phyloP scores from a whole-genome alignment of 2,113 vertebrate genomes.

The Anoura caudifer region DNA sequence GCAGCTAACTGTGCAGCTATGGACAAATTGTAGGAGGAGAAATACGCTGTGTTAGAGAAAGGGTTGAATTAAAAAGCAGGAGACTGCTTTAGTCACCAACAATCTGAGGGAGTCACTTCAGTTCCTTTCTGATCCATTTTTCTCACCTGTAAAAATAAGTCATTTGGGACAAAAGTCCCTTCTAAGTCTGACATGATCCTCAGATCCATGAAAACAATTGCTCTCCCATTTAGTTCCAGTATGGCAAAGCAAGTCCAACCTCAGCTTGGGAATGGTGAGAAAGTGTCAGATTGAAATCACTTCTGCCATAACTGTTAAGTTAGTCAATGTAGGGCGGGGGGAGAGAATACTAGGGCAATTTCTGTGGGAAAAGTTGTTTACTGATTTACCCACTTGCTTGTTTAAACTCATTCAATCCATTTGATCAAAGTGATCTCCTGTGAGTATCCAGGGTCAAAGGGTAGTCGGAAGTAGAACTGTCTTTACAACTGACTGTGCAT shows the following conservation, averaged over 20 bases:
- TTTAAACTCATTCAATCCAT: conserved; percentile 37
- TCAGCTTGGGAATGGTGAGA: background rate
- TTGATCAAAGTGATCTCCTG: conserved; percentile 21
- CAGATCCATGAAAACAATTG: background rate
- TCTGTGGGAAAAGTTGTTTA: conserved; percentile 8
- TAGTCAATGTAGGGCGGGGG: background rate
- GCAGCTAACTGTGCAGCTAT: background rate
- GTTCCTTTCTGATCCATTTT: background rate
- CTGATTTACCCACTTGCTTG: conserved; percentile 12
- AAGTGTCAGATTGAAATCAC: background rate
- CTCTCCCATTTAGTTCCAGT: background rate
- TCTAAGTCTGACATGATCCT: background rate
- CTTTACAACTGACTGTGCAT: background rate
- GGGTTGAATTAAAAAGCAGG: background rate
- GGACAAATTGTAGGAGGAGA: background rate
- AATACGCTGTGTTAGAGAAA: background rate
- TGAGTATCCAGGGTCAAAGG: conserved; percentile 12
- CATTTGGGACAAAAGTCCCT: background rate
- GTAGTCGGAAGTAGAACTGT: background rate
- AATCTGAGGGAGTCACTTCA: background rate
- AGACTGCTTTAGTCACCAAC: background rate
- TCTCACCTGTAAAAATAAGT: background rate
- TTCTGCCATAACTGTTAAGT: background rate
- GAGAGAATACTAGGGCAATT: background rate
- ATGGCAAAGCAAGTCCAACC: background rate